Base-by-base conservation (phyloP, 1,140 invertebrate species). In the Euura saliciscinereae region DNA sequence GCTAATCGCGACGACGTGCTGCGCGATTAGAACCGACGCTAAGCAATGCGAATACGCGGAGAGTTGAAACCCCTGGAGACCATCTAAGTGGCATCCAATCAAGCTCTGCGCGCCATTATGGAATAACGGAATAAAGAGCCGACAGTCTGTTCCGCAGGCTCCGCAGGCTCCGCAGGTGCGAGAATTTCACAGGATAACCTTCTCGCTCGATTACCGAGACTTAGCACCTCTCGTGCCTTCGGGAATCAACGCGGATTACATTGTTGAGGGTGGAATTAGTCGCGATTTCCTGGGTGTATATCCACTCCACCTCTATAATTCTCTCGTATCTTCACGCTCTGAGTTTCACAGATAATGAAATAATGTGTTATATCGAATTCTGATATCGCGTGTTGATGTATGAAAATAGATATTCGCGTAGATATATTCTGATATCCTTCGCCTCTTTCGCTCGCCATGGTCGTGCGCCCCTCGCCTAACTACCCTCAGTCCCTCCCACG, bases 381-480 rank as follows among this genome's bases (percentile, higher is more conserved):
- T 28, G 28, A 28, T 28, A 28, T 28, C 28, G 28, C 28, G 28
- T 28, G 28, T 28, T 28, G 28, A 28, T 28, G 28, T 28, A 28
- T 28, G 28, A 28, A 28, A 28, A 28, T 28, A 28, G 28, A 28
- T 28, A 28, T 28, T 28, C 28, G 28, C 28, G 28, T 28, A 28
- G 28, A 28, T 28, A 28, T 28, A 0, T 28, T 28, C 28, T 28
- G 28, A 28, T 28, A 28, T 28, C 28, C 28, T 28, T 28, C 28
- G 28, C 28, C 28, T 28, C 28, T 28, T 28, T 28, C 28, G 28
- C 28, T 28, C 28, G 28, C 28, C 28, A 28, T 64, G 42, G 13
- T 65, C 70, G 42, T 64, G 59, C 70, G 45, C 44, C 65, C 66
- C 71, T 66, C 44, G 10, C 51, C 71, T 68, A 73, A 45, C 65